Conservation (phyloP, 2,113 vertebrate genomes). For the Oncorhynchus tshawytscha region DNA sequence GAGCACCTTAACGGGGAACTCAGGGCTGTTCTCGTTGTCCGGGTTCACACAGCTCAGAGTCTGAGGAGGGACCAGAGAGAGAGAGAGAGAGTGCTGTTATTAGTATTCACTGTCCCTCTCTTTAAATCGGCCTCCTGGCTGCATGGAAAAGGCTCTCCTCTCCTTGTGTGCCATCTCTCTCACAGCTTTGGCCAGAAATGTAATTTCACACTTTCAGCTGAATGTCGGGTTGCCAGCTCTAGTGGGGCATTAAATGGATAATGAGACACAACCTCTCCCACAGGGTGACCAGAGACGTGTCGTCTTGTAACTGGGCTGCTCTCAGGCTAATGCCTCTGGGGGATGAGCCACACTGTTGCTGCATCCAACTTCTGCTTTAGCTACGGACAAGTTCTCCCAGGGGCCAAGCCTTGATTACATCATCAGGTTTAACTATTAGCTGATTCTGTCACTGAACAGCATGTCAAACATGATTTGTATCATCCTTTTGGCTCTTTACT, state of each 20-base stretch:
- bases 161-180: background rate
- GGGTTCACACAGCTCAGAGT: conserved; percentile 93
- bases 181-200: conserved; percentile 53
- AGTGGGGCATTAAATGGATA: conserved; percentile 62
- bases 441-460: too few relatives aligned
- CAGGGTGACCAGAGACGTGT: conserved; percentile 62
- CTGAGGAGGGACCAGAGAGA: conserved; percentile 59
- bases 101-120: background rate
- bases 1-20: conserved; percentile 90
- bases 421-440: too few relatives aligned
- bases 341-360: conserved; percentile 2
- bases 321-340: conserved; percentile 43
- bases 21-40: conserved; percentile 91
- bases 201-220: conserved; percentile 66
- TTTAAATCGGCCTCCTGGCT: background rate
- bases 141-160: background rate
- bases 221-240: conserved; percentile 41
- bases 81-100: background rate
- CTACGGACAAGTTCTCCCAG: background rate
- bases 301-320: conserved; percentile 48
- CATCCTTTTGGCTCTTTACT: too few relatives aligned
- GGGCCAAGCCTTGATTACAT: too few relatives aligned
- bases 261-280: conserved; percentile 58
- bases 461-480: too few relatives aligned
- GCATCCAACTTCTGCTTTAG: background rate